Conservation (phyloP, 2,888 invertebrate species). For the Synergus umbraculus region DNA sequence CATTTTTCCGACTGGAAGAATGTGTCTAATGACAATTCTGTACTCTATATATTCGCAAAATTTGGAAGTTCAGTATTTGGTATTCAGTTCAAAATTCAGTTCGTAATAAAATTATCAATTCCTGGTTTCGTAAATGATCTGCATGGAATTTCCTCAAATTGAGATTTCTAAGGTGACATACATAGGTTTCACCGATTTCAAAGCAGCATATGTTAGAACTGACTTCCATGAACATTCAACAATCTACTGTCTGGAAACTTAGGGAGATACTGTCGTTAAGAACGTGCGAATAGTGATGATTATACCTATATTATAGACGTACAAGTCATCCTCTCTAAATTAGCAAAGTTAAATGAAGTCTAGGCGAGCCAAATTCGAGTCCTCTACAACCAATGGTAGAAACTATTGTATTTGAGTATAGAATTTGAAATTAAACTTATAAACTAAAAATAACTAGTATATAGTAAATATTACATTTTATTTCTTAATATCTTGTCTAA, state of each 20-base stretch:
- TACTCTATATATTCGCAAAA: no score
- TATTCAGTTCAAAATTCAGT: background rate
- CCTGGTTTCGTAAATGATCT: background rate
- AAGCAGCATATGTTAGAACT: background rate
- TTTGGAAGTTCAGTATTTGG: no score
- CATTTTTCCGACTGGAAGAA: no score
- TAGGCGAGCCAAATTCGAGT: background rate
- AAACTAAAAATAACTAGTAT: background rate
- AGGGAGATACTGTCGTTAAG: background rate
- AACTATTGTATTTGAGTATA: background rate
- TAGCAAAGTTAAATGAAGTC: slow-evolving; percentile 2
- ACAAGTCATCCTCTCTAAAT: background rate
- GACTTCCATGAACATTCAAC: background rate
- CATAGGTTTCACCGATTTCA: background rate
- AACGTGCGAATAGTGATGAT: background rate
- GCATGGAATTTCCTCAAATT: background rate
- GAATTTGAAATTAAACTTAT: background rate
- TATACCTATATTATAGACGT: background rate
- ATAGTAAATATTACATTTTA: background rate
- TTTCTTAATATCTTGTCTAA: background rate
- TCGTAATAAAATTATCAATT: background rate
- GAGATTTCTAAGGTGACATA: background rate
- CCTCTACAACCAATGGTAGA: background rate
- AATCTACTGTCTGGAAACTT: slow-evolving; percentile 5
- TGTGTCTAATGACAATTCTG: no score